Base-by-base conservation (phyloP, 2,797 vertebrate genomes). In the Chanos chanos region DNA sequence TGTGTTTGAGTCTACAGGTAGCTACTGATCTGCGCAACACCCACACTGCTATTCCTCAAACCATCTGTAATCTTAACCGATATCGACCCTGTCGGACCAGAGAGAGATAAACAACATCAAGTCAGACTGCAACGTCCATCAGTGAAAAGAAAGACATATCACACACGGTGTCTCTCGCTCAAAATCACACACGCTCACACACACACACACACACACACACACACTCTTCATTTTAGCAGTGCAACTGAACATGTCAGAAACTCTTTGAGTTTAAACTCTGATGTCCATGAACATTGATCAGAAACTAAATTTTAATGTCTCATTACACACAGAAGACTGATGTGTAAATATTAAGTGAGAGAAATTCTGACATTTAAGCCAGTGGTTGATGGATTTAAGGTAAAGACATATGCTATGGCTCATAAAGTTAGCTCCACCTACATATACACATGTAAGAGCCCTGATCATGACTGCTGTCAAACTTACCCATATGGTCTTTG, bases 401-500 rank as follows among this genome's bases (percentile, higher is more conserved):
- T n/a, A n/a, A n/a, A n/a, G n/a, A n/a, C n/a, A n/a, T n/a, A n/a
- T n/a, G n/a, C n/a, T n/a, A n/a, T n/a, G n/a, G n/a, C n/a, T n/a
- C n/a, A n/a, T n/a, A n/a, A n/a, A n/a, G n/a, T n/a, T n/a, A n/a
- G n/a, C n/a, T n/a, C n/a, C 10, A 36, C 52, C 22, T 3, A 13
- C 12, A 22, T 36, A 5, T 30, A 79, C 54, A 76, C 61, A 71
- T 34, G 39, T 51, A 72, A 66, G 64, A 66, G 70, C 43, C 37
- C 41, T 33, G 13, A 3, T 24, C 13, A 13, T 5, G 44, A 44
- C 73, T 48, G 53, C 45, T 4, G 66, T 56, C 10, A 44, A 60
- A 92, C 95, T 97, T 93, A 99, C 97, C 97, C 97, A 75, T 98
- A 99, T 85, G 96, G 96, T 88, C 97, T 95, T 79, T 99, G 97